Conservation (phyloP, 2,797 vertebrate species). For the Hippopotamyrus pictus region DNA sequence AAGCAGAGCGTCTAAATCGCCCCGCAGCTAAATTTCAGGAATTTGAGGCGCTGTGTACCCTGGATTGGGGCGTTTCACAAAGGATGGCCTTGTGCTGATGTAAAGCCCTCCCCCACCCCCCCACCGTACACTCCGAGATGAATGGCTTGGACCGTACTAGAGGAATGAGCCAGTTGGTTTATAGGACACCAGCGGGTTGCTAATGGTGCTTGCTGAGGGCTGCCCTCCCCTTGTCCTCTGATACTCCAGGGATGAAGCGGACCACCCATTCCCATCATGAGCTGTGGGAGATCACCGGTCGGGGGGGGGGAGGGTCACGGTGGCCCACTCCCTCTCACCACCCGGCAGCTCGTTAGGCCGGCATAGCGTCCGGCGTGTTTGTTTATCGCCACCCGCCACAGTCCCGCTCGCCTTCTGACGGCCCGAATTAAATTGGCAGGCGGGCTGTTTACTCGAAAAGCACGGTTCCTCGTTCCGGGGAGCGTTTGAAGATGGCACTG, state of each 20-base stretch:
- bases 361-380: conserved; percentile 70
- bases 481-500: conserved; percentile 74
- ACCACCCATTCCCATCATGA: conserved; percentile 46
- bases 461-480: conserved; percentile 71
- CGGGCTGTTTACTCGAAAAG: conserved; percentile 80
- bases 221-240: conserved; percentile 37
- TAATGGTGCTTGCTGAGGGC: conserved; percentile 58
- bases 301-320: conserved; percentile 30
- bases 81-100: conserved; percentile 3
- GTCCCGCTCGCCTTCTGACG: conserved; percentile 68
- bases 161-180: conserved; percentile 48
- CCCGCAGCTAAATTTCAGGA: background rate
- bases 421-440: conserved; percentile 82
- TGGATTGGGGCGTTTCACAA: background rate
- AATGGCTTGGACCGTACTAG: conserved; percentile 32
- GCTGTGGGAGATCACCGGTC: background rate
- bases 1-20: background rate
- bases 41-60: conserved; percentile 9
- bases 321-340: conserved; percentile 29
- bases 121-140: background rate
- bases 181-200: conserved; percentile 49
- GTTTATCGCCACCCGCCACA: conserved; percentile 42
- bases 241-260: conserved; percentile 48
- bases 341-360: conserved; percentile 85
- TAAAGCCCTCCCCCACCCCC: background rate